phyloP scores from a whole-genome alignment of 2,797 vertebrate genomes.

The Melanotaenia boesemani region DNA sequence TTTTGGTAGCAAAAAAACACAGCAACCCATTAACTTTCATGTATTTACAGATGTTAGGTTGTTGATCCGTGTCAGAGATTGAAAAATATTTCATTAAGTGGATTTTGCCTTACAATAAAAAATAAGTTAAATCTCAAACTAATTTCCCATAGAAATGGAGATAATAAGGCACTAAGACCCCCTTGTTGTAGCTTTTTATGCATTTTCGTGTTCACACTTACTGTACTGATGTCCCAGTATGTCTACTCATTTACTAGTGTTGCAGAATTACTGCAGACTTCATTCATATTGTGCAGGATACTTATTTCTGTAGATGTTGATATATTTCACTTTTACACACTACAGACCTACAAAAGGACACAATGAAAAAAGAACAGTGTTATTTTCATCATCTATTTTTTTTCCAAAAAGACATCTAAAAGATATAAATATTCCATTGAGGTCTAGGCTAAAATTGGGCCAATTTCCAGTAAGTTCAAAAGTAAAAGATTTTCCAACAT shows the following conservation, averaged over 20 bases:
- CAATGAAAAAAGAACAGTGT: neutral
- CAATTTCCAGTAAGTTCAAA: neutral
- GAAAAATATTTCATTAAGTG: constrained; percentile 9
- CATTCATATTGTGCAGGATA: neutral
- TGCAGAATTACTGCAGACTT: neutral
- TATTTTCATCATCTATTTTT: neutral
- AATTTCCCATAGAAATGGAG: neutral
- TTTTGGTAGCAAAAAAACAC: constrained; percentile 28
- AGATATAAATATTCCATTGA: neutral
- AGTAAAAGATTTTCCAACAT: neutral
- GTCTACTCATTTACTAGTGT: neutral
- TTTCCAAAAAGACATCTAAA: neutral
- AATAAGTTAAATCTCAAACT: neutral
- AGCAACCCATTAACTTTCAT: constrained; percentile 22
- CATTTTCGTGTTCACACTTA: neutral
- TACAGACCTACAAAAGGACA: too few species aligned
- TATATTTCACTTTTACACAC: too few species aligned
- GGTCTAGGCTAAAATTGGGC: neutral
- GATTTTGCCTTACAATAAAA: constrained; percentile 24
- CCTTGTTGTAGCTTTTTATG: neutral
- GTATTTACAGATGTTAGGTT: constrained; percentile 21
- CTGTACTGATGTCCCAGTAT: neutral
- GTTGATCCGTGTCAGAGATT: constrained; percentile 7
- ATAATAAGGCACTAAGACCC: too few species aligned
- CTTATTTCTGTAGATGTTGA: neutral